Evolutionary conservation across 2,113 vertebrate species (phyloP).

Genomic region (Diadophis punctatus): DNA sequence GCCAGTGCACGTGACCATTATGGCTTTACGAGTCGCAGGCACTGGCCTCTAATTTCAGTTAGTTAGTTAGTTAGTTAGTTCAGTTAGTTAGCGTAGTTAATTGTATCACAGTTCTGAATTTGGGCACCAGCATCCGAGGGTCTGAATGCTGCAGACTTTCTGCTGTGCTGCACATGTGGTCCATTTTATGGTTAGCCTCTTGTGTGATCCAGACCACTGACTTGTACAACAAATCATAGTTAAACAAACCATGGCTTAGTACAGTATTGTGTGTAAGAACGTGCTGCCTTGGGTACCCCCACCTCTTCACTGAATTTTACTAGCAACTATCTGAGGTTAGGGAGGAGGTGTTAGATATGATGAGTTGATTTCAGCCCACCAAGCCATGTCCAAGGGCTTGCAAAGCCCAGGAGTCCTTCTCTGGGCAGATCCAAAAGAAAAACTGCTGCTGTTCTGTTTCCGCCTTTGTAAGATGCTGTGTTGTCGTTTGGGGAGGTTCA

Average conservation of each 20-base stretch:
- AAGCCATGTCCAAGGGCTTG: neutral
- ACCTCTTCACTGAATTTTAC: neutral
- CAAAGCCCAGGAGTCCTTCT: neutral
- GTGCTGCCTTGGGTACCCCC: neutral
- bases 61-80: no score
- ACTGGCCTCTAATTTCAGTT: no score
- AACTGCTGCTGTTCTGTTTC: neutral
- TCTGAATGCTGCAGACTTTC: no score
- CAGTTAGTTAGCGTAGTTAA: neutral
- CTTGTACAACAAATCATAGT: neutral
- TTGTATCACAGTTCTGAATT: neutral
- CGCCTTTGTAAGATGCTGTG: neutral
- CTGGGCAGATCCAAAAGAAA: neutral
- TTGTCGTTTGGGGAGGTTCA: neutral
- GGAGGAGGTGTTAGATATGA: neutral
- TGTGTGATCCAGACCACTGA: neutral
- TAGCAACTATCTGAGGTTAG: neutral
- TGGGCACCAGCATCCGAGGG: neutral
- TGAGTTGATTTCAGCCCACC: neutral
- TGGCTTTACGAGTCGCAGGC: no score
- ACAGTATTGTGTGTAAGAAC: neutral
- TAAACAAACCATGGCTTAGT: neutral
- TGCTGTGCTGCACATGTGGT: no score
- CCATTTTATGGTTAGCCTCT: neutral
- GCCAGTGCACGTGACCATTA: neutral